These are phyloP conservation scores for Leucozona laternaria DNA, from an alignment of 2,888 invertebrate species.

Conservation along the genomic window DNA sequence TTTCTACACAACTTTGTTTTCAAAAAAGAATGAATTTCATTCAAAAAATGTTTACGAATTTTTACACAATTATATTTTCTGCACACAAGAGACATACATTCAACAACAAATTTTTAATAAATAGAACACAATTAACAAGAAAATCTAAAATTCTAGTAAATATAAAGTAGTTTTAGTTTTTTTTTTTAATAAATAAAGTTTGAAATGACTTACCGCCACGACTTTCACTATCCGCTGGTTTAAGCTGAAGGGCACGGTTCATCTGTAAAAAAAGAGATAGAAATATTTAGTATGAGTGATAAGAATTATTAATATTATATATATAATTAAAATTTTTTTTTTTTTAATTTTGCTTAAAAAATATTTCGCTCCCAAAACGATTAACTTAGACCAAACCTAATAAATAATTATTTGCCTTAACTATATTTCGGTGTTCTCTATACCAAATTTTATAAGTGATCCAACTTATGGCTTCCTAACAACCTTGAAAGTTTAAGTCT, in stretches of 20 bases:
- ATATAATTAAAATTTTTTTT: too few relatives aligned
- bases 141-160: conserved; percentile 28
- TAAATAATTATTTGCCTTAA: too few relatives aligned
- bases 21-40: conserved; percentile 44
- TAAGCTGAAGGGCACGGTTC: conserved; percentile 99
- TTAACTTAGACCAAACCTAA: too few relatives aligned
- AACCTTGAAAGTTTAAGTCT: not conserved
- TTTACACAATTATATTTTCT: conserved; percentile 28
- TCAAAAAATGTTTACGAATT: conserved; percentile 25
- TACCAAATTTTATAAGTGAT: too few relatives aligned
- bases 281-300: not conserved
- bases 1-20: conserved; percentile 56
- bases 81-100: conserved; percentile 53
- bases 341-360: too few relatives aligned
- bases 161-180: not conserved
- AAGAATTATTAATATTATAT: not conserved
- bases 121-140: conserved; percentile 35
- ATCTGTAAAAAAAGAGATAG: conserved; percentile 90
- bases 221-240: conserved; percentile 99
- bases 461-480: not conserved
- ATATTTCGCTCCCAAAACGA: too few relatives aligned
- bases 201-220: conserved; percentile 92
- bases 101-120: conserved; percentile 46
- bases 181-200: not conserved
- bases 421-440: too few relatives aligned